These are phyloP conservation scores for Erpornis zantholeuca DNA, from an alignment of 2,113 vertebrate species.

Conservation along the genomic window DNA sequence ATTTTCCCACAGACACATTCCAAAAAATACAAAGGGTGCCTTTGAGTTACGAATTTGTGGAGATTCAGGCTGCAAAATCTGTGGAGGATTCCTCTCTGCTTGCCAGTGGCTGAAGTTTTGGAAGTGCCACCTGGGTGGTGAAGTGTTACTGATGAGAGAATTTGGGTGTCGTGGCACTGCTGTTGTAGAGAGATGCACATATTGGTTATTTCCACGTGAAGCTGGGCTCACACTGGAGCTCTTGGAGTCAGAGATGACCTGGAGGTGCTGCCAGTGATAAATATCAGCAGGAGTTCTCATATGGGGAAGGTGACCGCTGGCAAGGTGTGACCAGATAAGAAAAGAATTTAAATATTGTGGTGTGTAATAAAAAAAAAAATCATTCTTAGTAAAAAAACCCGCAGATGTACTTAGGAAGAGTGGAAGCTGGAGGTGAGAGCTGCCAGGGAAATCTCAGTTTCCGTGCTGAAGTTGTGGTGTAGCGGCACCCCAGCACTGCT, in stretches of 20 bases:
- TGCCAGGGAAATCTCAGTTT: neutral
- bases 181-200: neutral
- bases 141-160: neutral
- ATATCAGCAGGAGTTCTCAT: neutral
- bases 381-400: neutral
- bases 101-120: neutral
- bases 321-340: neutral
- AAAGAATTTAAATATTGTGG: neutral
- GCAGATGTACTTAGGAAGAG: neutral
- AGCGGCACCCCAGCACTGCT: accelerated
- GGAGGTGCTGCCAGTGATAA: neutral
- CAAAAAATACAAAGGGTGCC: neutral
- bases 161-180: accelerated
- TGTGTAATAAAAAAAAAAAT: too few relatives aligned
- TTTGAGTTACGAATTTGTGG: neutral
- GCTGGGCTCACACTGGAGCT: neutral
- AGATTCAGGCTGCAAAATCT: neutral
- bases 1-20: neutral
- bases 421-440: neutral
- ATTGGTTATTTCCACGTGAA: accelerated
- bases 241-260: neutral
- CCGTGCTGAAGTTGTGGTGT: accelerated
- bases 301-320: accelerated
- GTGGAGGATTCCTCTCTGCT: neutral
- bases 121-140: accelerated